phyloP scores from a whole-genome alignment of 2,113 vertebrate species.

The Maccullochella peelii region DNA sequence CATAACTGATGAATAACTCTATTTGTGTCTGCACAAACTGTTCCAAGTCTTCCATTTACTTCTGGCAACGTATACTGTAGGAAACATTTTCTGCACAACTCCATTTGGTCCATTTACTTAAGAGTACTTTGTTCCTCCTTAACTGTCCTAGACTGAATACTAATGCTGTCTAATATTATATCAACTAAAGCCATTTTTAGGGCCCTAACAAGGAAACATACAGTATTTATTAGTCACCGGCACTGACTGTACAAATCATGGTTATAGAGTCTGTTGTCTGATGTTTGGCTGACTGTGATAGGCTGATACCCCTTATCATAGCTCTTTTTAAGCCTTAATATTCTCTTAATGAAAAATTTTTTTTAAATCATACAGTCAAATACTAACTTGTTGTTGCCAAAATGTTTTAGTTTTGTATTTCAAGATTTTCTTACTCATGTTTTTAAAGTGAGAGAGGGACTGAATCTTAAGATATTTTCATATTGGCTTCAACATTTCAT shows the following conservation, averaged over 20 bases:
- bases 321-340: background rate
- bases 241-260: background rate
- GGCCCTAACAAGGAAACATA: background rate
- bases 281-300: background rate
- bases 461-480: background rate
- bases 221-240: background rate
- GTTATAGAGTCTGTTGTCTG: background rate
- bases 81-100: background rate
- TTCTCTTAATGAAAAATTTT: background rate
- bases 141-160: background rate
- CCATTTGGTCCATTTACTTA: background rate
- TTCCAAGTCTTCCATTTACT: conserved; percentile 31
- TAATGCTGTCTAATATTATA: background rate
- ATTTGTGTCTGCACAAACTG: background rate
- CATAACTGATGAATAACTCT: background rate
- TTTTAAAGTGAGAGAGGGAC: background rate
- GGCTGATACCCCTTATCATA: background rate
- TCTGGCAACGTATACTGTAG: background rate
- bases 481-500: too few relatives aligned
- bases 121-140: background rate
- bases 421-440: background rate
- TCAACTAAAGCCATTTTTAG: background rate
- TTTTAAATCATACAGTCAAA: background rate
- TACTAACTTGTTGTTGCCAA: background rate
- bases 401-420: background rate